Base-by-base conservation (phyloP, 1,140 invertebrate genomes). In the Caenorhabditis brenneri region DNA sequence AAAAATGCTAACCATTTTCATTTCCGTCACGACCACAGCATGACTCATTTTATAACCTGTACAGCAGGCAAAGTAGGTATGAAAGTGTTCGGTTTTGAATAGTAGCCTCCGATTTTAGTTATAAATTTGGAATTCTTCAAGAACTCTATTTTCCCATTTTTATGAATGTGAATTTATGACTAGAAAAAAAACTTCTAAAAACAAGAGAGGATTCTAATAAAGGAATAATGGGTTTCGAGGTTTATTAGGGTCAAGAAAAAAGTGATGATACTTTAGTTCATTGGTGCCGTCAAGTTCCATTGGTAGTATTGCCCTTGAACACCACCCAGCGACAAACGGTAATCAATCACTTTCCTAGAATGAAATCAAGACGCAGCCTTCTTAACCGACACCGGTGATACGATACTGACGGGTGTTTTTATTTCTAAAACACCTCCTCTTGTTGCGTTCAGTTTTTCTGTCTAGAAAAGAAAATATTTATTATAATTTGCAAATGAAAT, bases 261-360 rank as follows among this genome's bases (percentile, higher is more conserved):
- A 9, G 7, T 65, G 58, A 65, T 65, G 36, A 33, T 65, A 58
- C 53, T 29, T 24, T 22, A 10, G 36, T 74, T 42, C 6, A 74
- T 74, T 74, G 65, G 65, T 74, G 46, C n/a, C 7, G n/a, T 2
- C 1, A 65, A 65, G 58, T 65, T 65, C 58, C 58, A 65, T 36
- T 65, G 58, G 58, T 33, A 36, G 33, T 19, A n/a, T 33, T 42
- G 65, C 36, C 65, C 65, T 74, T 74, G 65, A 74, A 74, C 65
- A 74, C n/a, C n/a, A n/a, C 33, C 65, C 65, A 24, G 65, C 65
- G 65, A 74, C 65, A 39, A 74, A 42, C 65, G 36, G 65, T 74
- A 74, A 74, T 74, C 36, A 74, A 74, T 74, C 65, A 74, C 65
- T 74, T 74, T 74, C 65, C 36, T 74, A 74, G 65, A 74, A 74